These are phyloP conservation scores for Limnephilus lunatus DNA, from an alignment of 2,888 invertebrate species.

Conservation along the genomic window DNA sequence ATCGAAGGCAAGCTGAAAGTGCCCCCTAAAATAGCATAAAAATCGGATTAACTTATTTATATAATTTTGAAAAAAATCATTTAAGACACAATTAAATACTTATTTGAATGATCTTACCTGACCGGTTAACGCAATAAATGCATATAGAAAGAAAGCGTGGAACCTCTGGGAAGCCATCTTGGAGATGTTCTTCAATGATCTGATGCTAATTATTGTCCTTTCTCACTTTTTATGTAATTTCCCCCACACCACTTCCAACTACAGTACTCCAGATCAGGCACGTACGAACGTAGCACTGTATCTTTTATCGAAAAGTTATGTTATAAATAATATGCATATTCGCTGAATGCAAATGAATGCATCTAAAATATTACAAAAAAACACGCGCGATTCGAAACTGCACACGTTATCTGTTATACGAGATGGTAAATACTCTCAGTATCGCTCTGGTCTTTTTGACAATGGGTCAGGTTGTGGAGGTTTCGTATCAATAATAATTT, in stretches of 20 bases:
- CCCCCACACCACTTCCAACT: not conserved
- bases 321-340: too few species aligned
- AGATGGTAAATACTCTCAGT: too few species aligned
- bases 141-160: not conserved
- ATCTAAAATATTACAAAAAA: too few species aligned
- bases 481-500: too few species aligned
- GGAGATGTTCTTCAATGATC: not conserved
- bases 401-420: too few species aligned
- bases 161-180: not conserved
- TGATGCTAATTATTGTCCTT: not conserved
- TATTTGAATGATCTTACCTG: not conserved
- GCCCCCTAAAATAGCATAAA: not conserved
- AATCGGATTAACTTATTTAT: not conserved
- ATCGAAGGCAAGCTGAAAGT: not conserved
- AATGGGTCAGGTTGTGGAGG: too few species aligned
- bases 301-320: too few species aligned
- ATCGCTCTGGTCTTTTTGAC: too few species aligned
- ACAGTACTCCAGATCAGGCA: not conserved
- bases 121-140: not conserved
- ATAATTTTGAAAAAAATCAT: too few species aligned
- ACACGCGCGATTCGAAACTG: too few species aligned
- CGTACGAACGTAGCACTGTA: not conserved
- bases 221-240: not conserved
- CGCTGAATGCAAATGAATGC: too few species aligned
- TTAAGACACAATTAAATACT: too few species aligned